Percentiles rank a stretch among this genome's conserved stretches.
Conservation (phyloP, 2,797 vertebrate genomes). For the Anniella stebbinsi region DNA sequence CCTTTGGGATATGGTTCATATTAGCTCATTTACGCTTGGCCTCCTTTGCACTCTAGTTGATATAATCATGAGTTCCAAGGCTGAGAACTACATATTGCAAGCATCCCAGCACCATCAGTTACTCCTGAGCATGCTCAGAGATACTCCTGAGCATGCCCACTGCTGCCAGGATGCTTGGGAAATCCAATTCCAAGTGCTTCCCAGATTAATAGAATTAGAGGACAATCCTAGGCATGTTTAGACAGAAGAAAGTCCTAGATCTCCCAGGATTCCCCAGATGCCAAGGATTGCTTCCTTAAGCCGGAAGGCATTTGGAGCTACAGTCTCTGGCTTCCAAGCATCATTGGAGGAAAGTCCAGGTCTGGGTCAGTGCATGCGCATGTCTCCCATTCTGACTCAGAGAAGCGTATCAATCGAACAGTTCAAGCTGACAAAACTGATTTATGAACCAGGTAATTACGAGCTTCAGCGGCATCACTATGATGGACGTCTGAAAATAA, state of each 20-base stretch:
- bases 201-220: background rate
- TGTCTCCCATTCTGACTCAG: background rate
- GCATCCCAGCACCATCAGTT: background rate
- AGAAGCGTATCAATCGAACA: background rate
- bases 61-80: background rate
- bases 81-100: background rate
- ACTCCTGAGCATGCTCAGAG: background rate
- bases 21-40: background rate
- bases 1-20: background rate
- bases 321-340: background rate
- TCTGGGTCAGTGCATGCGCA: background rate
- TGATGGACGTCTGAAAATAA: background rate
- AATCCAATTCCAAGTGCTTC: background rate
- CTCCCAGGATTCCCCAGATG: too few species aligned
- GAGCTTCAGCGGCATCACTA: background rate
- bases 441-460: background rate
- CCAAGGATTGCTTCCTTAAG: background rate
- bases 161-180: background rate
- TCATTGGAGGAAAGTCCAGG: background rate
- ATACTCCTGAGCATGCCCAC: too few species aligned
- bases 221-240: too few species aligned
- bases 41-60: background rate
- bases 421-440: background rate
- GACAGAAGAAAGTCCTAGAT: too few species aligned
- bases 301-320: background rate